Evolutionary conservation across 2,113 vertebrate genomes (phyloP).

Genomic region (Cariama cristata): DNA sequence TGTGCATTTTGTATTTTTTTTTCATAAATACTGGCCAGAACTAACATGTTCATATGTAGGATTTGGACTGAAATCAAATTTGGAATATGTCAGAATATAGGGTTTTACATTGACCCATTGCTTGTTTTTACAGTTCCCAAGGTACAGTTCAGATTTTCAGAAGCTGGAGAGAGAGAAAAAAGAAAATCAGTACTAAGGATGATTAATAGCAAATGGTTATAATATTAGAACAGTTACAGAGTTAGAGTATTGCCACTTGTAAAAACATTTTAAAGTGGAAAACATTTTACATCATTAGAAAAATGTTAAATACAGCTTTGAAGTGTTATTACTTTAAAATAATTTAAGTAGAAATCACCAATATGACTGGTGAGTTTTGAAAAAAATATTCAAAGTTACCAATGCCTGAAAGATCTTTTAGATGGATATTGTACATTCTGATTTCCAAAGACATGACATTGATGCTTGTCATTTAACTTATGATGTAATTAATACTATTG

Average conservation of each 20-base stretch:
- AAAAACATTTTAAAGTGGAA: constrained; percentile 27
- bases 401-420: neutral
- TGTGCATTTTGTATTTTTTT: fast-evolving
- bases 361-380: neutral
- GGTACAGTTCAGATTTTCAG: constrained; percentile 10
- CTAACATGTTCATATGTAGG: neutral
- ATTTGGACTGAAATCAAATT: neutral
- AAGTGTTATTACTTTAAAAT: neutral
- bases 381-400: neutral
- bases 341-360: neutral
- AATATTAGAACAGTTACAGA: neutral
- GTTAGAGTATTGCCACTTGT: constrained; percentile 25
- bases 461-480: neutral
- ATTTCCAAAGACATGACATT: neutral
- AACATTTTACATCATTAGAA: constrained; percentile 2
- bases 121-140: constrained; percentile 15
- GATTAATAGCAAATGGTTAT: constrained; percentile 29
- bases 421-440: neutral
- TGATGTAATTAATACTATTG: neutral
- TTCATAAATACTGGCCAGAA: neutral
- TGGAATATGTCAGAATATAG: neutral
- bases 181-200: neutral
- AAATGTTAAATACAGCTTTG: neutral
- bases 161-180: neutral
- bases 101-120: neutral